A percentile compares a stretch with the other conserved stretches of the same genome.
phyloP scores from a whole-genome alignment of 23 tunicate species.

The Trididemnum nubilum region DNA sequence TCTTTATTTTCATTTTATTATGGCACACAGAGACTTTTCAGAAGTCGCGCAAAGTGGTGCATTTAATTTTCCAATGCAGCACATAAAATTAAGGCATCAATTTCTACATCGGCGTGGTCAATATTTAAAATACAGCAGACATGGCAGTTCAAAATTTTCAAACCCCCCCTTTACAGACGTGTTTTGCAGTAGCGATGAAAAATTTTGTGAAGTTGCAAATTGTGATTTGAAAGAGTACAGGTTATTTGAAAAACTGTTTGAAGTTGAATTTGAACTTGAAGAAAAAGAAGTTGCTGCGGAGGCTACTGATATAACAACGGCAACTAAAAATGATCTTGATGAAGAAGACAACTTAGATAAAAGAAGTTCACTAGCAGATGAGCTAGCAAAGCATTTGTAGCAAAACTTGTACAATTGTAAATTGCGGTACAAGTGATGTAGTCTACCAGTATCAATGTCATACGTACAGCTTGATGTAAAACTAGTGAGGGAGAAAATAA shows the following conservation, averaged over 20 bases:
- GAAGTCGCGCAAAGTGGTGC: slow-evolving; percentile 28
- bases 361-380: background rate
- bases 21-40: slow-evolving; percentile 31
- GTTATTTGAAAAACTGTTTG: slow-evolving; percentile 32
- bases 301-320: too few relatives aligned
- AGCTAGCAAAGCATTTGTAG: background rate
- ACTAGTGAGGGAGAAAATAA: too few relatives aligned
- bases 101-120: slow-evolving; percentile 70
- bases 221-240: slow-evolving; percentile 36
- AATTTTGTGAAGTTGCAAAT: slow-evolving; percentile 60
- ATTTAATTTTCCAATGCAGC: slow-evolving; percentile 8
- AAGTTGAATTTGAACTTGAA: background rate
- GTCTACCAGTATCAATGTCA: too few relatives aligned
- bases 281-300: too few relatives aligned
- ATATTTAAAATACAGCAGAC: slow-evolving; percentile 30
- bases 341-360: background rate
- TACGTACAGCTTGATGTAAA: too few relatives aligned
- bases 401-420: too few relatives aligned
- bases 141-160: slow-evolving; percentile 35
- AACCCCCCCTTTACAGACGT: slow-evolving; percentile 41
- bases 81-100: slow-evolving; percentile 33
- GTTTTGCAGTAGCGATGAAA: slow-evolving; percentile 37
- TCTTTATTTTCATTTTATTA: slow-evolving; percentile 39
- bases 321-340: background rate
- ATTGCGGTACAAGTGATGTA: too few relatives aligned